Base-by-base conservation (phyloP, 1,140 invertebrate genomes). In the Drosophila pectinifera region DNA sequence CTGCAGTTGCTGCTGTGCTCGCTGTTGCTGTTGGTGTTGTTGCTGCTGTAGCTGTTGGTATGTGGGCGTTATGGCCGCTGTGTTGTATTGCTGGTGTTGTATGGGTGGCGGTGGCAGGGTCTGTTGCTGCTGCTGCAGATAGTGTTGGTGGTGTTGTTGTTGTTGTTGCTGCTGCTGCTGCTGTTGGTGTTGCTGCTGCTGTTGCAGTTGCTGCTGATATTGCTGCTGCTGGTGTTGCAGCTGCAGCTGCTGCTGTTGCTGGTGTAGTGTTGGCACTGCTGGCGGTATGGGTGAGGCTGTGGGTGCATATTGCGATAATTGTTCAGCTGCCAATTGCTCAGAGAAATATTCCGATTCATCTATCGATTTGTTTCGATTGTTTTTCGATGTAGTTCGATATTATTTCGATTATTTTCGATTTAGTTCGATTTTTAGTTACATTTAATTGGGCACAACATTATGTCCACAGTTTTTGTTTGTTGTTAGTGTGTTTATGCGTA, bases 281-380 rank as follows among this genome's bases (percentile, higher is more conserved):
- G 84, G 65, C 72, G 85, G 75, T 83, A 90, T 79, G 54, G 82
- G 86, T 72, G 86, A 78, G 67, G 78, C 80, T 91, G 82, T 90
- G 73, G 91, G 91, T 80, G 91, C 86, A 91, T 92, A 92, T 85
- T 92, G 92, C 80, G 91, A 92, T 42, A 92, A 91, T 83, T 92
- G 92, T 91, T 92, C 92, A 78, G 92, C 92, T 69, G 92, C 92
- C 86, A 92, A 85, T 90, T 92, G 91, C 80, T 92, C 92, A 74
- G 92, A 92, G 82, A 92, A 92, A 82, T 92, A 92, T 85, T 92
- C 92, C 78, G 92, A 92, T 89, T 92, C 92, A 53, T 91, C 90
- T 42, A 14, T 63, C 34, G 41, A 42, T 51, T 49, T 48, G 42
- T 1, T 18, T 57, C 34, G 51, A 16, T 36, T 36, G 31, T 48